Percentiles rank a stretch among this genome's conserved stretches.
Evolutionary conservation across 1,140 invertebrate species (phyloP).

Genomic region (Polypedilum pembai): DNA sequence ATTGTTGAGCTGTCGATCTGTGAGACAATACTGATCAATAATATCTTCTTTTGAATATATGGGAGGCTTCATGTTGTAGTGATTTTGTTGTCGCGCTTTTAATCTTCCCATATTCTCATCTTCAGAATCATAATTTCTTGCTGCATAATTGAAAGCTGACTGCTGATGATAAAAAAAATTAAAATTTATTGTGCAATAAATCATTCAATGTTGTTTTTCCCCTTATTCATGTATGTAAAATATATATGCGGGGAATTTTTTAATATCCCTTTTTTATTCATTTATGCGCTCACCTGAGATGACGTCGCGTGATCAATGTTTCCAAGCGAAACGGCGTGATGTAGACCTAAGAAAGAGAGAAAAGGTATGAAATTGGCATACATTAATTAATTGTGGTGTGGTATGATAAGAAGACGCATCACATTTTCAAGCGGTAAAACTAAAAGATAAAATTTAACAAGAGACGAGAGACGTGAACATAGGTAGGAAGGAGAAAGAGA

Average conservation of each 20-base stretch:
- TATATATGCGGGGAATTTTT: neutral
- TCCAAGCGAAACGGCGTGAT: conserved; percentile 45
- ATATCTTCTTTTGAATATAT: conserved; percentile 85
- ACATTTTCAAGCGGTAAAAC: too few relatives aligned
- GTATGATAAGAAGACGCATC: too few relatives aligned
- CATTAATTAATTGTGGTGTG: too few relatives aligned
- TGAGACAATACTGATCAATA: conserved; percentile 79
- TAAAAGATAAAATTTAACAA: too few relatives aligned
- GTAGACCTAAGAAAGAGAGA: conserved; percentile 37
- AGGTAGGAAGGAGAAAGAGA: too few relatives aligned
- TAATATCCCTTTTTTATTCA: conserved; percentile 21
- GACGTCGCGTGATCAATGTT: conserved; percentile 43
- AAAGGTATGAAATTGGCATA: neutral
- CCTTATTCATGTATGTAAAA: too few relatives aligned
- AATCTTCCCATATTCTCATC: conserved; percentile 57
- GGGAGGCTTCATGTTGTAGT: conserved; percentile 37
- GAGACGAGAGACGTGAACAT: too few relatives aligned
- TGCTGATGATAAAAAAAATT: conserved; percentile 37
- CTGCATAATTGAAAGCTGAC: conserved; percentile 56
- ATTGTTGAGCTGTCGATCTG: conserved; percentile 69
- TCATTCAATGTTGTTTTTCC: too few relatives aligned
- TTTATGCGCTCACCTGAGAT: conserved; percentile 38
- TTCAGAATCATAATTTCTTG: conserved; percentile 60
- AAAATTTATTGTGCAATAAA: conserved; percentile 25
- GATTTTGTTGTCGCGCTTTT: conserved; percentile 43